A percentile compares a stretch with the other conserved stretches of the same genome.
Conservation (phyloP, 1,140 invertebrate species). For the Lineus longissimus region DNA sequence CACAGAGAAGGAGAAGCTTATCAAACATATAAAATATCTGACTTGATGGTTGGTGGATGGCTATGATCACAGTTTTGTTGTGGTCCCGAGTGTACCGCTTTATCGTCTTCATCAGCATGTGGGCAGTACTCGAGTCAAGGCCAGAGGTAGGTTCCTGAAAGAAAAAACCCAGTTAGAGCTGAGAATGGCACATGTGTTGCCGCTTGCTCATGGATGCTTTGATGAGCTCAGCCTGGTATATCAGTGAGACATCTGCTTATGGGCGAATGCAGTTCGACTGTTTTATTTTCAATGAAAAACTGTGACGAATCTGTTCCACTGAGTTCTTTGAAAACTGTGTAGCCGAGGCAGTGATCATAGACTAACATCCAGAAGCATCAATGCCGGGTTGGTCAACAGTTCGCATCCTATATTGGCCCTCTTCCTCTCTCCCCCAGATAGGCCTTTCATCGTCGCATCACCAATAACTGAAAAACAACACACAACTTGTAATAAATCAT, state of each 20-base stretch:
- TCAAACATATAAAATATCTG: slow-evolving; percentile 86
- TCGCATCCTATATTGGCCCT: slow-evolving; percentile 82
- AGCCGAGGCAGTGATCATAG: not conserved
- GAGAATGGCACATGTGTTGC: too few species aligned
- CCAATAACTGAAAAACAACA: slow-evolving; percentile 65
- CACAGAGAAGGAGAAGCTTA: slow-evolving; percentile 71
- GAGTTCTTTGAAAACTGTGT: too few species aligned
- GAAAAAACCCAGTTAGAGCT: too few species aligned
- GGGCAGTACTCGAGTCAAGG: slow-evolving; percentile 77
- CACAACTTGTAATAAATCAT: slow-evolving; percentile 10
- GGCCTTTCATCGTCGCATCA: slow-evolving; percentile 70
- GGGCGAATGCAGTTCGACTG: too few species aligned
- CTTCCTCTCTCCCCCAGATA: slow-evolving; percentile 85
- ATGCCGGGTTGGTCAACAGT: slow-evolving; percentile 76
- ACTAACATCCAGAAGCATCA: slow-evolving; percentile 83
- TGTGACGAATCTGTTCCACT: too few species aligned
- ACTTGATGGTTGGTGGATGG: slow-evolving; percentile 82
- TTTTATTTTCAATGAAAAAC: too few species aligned
- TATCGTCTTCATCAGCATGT: slow-evolving; percentile 69
- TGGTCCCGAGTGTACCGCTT: slow-evolving; percentile 71
- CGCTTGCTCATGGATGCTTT: too few species aligned
- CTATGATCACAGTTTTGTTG: slow-evolving; percentile 76
- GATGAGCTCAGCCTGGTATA: not conserved
- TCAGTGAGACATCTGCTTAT: not conserved
- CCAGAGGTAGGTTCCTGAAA: slow-evolving; percentile 79